Evolutionary conservation across 2,888 invertebrate species (phyloP).

Genomic region (Lapara coniferarum): DNA sequence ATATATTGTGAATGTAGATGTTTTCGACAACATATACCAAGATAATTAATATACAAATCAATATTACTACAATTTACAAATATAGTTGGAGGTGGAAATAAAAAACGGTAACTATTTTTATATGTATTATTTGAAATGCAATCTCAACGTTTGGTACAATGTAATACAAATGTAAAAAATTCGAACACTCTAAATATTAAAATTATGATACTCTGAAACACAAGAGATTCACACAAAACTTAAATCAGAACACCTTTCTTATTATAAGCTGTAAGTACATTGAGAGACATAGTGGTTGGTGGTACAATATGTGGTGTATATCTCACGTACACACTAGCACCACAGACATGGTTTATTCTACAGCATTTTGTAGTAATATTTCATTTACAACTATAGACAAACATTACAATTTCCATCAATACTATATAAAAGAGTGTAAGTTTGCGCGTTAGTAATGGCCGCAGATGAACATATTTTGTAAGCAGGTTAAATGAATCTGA

Average conservation of each 20-base stretch:
- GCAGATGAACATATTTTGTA: conserved; percentile 45
- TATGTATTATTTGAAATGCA: conserved; percentile 79
- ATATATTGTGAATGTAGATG: conserved; percentile 10
- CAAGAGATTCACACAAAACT: conserved; percentile 65
- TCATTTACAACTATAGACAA: conserved; percentile 4
- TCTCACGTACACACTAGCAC: conserved; percentile 44
- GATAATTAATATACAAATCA: not conserved
- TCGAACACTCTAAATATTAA: conserved; percentile 57
- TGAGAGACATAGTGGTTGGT: conserved; percentile 33
- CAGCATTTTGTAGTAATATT: conserved; percentile 8
- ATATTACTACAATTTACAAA: not conserved
- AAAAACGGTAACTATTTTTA: conserved; percentile 58
- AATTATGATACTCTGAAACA: conserved; percentile 56
- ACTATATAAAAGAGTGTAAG: conserved; percentile 33
- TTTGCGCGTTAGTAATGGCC: conserved; percentile 64
- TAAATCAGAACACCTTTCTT: conserved; percentile 52
- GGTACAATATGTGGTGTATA: conserved; percentile 37
- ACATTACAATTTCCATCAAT: conserved; percentile 1
- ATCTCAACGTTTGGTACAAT: conserved; percentile 80
- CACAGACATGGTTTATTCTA: conserved; percentile 39
- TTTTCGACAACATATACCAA: not conserved
- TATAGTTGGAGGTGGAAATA: conserved; percentile 41
- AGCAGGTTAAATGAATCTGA: conserved; percentile 39
- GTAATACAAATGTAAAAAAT: conserved; percentile 82
- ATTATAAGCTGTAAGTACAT: conserved; percentile 45